Base-by-base conservation (phyloP, 2,113 vertebrate species). In the Colaptes auratus region DNA sequence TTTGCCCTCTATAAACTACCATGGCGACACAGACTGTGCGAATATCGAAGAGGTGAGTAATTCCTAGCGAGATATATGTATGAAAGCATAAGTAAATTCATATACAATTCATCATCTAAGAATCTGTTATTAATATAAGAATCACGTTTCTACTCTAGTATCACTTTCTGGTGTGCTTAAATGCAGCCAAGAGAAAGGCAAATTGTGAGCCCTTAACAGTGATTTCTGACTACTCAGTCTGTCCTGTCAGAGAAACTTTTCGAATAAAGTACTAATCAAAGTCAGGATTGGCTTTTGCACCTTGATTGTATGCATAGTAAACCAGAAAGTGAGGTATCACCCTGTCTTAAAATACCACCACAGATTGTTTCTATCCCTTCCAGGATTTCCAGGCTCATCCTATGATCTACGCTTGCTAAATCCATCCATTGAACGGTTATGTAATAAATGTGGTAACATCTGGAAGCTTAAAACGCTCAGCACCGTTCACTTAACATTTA, bases 1-100 rank as follows among this genome's bases (percentile, higher is more conserved):
- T 81, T 94, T 77, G 55, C 82, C 82, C 74, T 79, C 85, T 80
- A 89, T 79, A 78, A 96, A 92, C 89, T 91, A 69, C 80, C 56
- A 81, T 20, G 0, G 83, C 4, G 23, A 66, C 23, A 44, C 8
- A 73, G 61, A 44, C 55, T 59, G 73, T 8, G 15, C 4, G 59
- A 20, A 52, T 17, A 39, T 15, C 50, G 56, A 53, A 78, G 30
- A 69, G 33, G 55, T 23, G 13, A 74, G 60, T 31, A 61, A 33
- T 86, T 96, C 63, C 63, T 79, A 88, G 48, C 28, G 58, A 66
- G 59, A 65, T 46, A 79, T 78, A n/a, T 70, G 52, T 67, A n/a
- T 70, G 58, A 82, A 87, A 82, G 44, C 81, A 85, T 6, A 77
- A 61, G 91, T 30, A 88, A n/a, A 73, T 71, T 74, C 70, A 64